phyloP scores from a whole-genome alignment of 1,140 invertebrate genomes.

The Bombus polaris region DNA sequence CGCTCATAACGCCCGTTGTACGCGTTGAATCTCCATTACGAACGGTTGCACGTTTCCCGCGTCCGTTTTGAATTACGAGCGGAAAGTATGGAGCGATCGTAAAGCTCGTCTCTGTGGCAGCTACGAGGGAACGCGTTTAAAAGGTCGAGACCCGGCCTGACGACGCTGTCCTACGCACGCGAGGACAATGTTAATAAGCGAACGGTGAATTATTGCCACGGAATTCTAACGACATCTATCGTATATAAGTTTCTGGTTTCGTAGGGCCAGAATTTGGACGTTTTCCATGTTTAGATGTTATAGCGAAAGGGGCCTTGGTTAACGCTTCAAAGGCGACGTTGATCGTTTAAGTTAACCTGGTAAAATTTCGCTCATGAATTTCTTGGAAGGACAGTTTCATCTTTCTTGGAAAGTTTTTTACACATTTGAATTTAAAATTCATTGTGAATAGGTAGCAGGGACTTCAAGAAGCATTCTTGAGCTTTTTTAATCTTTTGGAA shows the following conservation, averaged over 20 bases:
- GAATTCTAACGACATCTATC: slow-evolving; percentile 35
- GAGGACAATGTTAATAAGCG: slow-evolving; percentile 42
- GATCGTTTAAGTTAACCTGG: too few species aligned
- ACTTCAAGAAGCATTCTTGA: neutral
- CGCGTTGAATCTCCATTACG: slow-evolving; percentile 63
- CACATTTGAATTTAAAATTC: too few species aligned
- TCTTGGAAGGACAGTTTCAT: neutral
- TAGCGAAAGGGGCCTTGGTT: too few species aligned
- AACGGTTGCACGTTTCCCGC: slow-evolving; percentile 54
- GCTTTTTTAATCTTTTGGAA: neutral
- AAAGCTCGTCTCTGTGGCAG: slow-evolving; percentile 47
- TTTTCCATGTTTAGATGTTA: neutral
- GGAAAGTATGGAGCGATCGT: slow-evolving; percentile 68
- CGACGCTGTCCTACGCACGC: slow-evolving; percentile 17
- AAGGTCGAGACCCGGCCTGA: slow-evolving; percentile 41
- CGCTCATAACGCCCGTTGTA: slow-evolving; percentile 41
- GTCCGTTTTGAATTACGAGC: slow-evolving; percentile 67
- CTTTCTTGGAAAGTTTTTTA: neutral
- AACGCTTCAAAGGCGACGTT: too few species aligned
- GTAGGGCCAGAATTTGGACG: neutral
- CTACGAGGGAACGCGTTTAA: slow-evolving; percentile 46
- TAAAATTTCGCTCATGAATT: neutral
- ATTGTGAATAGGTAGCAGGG: neutral
- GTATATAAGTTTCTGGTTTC: neutral
- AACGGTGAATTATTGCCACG: neutral